Conservation (phyloP, 2,113 vertebrate genomes). For the Lipophrys pholis region DNA sequence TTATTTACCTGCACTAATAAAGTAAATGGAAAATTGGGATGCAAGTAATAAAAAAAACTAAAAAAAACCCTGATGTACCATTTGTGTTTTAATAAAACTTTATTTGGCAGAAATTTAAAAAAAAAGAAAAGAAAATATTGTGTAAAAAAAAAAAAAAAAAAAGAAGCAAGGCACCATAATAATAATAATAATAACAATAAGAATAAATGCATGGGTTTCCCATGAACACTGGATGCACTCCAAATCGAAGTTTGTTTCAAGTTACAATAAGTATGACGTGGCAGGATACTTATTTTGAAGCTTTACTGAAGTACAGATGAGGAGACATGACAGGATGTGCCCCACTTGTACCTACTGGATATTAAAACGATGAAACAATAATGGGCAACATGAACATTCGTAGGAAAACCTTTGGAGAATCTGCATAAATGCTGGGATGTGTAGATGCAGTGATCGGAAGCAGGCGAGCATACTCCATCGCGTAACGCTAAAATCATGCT, state of each 20-base stretch:
- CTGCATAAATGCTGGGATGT: conserved; percentile 48
- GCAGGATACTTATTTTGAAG: conserved; percentile 65
- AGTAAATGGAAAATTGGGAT: too few species aligned
- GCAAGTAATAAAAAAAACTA: not conserved
- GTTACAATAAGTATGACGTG: conserved; percentile 78
- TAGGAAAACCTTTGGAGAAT: conserved; percentile 37
- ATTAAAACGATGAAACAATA: conserved; percentile 62
- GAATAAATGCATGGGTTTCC: conserved; percentile 84
- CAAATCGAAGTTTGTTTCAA: conserved; percentile 98
- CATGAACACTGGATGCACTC: conserved; percentile 92
- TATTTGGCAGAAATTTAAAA: conserved; percentile 64
- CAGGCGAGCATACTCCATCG: conserved; percentile 25
- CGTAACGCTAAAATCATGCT: conserved; percentile 40
- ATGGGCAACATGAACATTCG: conserved; percentile 54
- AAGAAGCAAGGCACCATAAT: conserved; percentile 69
- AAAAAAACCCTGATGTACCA: not conserved
- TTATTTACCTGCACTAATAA: too few species aligned
- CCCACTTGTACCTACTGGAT: conserved; percentile 64
- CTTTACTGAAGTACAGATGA: conserved; percentile 57
- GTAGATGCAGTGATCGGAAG: conserved; percentile 51
- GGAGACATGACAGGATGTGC: conserved; percentile 67
- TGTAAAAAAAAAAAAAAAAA: conserved; percentile 58
- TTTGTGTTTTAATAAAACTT: conserved; percentile 53
- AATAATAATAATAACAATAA: conserved; percentile 5
- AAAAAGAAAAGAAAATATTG: conserved; percentile 33